Base-by-base conservation (phyloP, 1,140 invertebrate species). In the Propsilocerus akamusi region DNA sequence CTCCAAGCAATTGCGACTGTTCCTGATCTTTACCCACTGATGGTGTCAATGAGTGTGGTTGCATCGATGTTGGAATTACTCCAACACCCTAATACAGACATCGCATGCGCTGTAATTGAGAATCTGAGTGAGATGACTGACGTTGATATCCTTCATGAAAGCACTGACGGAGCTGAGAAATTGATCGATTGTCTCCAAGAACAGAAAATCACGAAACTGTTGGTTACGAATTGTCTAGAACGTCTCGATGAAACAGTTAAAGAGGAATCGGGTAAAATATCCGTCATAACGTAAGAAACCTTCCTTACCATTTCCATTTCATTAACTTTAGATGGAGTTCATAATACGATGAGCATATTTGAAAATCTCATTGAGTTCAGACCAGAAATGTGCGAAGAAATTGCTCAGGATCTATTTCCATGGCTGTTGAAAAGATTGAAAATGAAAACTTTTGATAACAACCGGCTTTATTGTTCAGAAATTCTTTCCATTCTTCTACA, bases 381-480 rank as follows among this genome's bases (percentile, higher is more conserved):
- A 47, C 81, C 83, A 47, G 83, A 94, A 54, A 69, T 95, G 23
- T 85, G 83, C 57, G 60, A 73, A 17, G 86, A 95, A 60, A 82
- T 89, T 46, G 83, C 79, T 11, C 87, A 95, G 69, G 94, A 92
- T 23, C 72, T 99, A 12, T 66, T 99, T 56, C 76, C 81, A 52
- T 99, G 94, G 93, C 67, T 99, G 22, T 65, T 99, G 1, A 90
- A 92, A 68, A 74, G 94, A 59, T 71, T 94, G 26, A 83, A 88
- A 72, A 54, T 76, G 49, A 79, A 79, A 71, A 85, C 87, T 37
- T 98, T 97, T 72, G 91, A 98, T 73, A 80, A 75, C 0, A 99
- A 98, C 61, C 98, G 97, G 70, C 69, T 98, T 24, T 99, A 97
- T 69, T 81, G 82, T 11, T 94, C 86, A 67, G 96, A 99, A 77